A percentile compares a stretch with the other conserved stretches of the same genome.
These are phyloP conservation scores for Porites divaricata DNA, from an alignment of 92 coral and sea anemone genomes.

Conservation along the genomic window DNA sequence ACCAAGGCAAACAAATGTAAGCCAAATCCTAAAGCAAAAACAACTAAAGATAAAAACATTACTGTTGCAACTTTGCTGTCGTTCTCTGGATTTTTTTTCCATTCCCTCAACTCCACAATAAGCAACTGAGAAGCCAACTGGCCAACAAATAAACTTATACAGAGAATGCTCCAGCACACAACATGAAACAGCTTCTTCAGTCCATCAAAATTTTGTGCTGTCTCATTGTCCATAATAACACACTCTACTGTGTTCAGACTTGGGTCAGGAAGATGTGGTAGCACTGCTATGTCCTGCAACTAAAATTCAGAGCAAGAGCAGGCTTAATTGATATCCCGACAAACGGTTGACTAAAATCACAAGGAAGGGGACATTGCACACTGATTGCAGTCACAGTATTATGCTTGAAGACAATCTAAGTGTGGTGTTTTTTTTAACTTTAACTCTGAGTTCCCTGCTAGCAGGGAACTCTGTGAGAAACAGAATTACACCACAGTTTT, in stretches of 20 bases:
- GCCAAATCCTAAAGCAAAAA: neutral
- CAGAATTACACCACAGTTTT: too few relatives aligned
- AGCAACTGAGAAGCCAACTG: neutral
- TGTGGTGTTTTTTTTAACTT: too few relatives aligned
- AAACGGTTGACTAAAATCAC: too few relatives aligned
- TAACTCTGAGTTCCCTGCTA: too few relatives aligned
- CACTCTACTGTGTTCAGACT: slow-evolving; percentile 15
- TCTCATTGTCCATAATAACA: slow-evolving; percentile 42
- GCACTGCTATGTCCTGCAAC: slow-evolving; percentile 26
- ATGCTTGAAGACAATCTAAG: too few relatives aligned
- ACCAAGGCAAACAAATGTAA: neutral
- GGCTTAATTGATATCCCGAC: neutral
- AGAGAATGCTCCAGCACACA: slow-evolving; percentile 3
- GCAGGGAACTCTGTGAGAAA: too few relatives aligned
- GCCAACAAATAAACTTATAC: neutral
- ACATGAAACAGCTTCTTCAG: neutral
- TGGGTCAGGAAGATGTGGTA: neutral
- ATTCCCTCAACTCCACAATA: neutral
- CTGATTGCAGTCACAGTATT: too few relatives aligned
- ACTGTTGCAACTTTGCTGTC: slow-evolving; percentile 7
- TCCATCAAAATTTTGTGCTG: slow-evolving; percentile 1
- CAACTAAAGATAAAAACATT: neutral
- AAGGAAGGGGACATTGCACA: too few relatives aligned
- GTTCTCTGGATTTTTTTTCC: neutral
- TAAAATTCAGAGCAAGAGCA: neutral